Conservation (phyloP, 2,888 invertebrate genomes). For the Melieria omissa region DNA sequence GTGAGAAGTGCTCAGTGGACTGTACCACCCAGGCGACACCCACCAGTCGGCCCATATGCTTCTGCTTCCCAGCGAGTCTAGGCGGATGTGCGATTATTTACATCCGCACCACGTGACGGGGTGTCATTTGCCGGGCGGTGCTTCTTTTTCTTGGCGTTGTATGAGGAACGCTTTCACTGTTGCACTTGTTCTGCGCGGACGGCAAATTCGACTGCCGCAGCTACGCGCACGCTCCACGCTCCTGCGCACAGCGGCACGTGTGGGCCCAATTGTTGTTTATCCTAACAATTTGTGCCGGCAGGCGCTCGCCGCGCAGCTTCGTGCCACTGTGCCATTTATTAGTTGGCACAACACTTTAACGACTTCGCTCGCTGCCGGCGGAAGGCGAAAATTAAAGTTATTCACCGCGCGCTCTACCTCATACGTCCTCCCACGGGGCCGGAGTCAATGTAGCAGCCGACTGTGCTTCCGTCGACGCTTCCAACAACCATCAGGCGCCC, state of each 20-base stretch:
- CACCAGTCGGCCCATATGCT: slow-evolving; percentile 36
- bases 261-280: slow-evolving; percentile 62
- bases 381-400: slow-evolving; percentile 45
- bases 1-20: slow-evolving; percentile 6
- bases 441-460: background rate
- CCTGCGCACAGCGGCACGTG: slow-evolving; percentile 55
- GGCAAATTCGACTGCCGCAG: slow-evolving; percentile 26
- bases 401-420: slow-evolving; percentile 9
- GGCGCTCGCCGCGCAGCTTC: slow-evolving; percentile 16
- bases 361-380: background rate
- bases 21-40: slow-evolving; percentile 32
- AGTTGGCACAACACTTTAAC: slow-evolving; percentile 46
- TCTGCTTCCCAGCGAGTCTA: background rate
- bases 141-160: too few species aligned
- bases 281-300: slow-evolving; percentile 61
- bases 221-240: background rate
- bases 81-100: slow-evolving; percentile 38
- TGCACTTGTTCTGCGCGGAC: slow-evolving; percentile 49
- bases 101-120: slow-evolving; percentile 30
- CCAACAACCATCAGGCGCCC: background rate
- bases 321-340: slow-evolving; percentile 46
- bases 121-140: background rate
- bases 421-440: background rate
- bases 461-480: background rate
- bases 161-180: background rate